Conservation (phyloP, 1,140 invertebrate genomes). For the Kradibia gibbosae region DNA sequence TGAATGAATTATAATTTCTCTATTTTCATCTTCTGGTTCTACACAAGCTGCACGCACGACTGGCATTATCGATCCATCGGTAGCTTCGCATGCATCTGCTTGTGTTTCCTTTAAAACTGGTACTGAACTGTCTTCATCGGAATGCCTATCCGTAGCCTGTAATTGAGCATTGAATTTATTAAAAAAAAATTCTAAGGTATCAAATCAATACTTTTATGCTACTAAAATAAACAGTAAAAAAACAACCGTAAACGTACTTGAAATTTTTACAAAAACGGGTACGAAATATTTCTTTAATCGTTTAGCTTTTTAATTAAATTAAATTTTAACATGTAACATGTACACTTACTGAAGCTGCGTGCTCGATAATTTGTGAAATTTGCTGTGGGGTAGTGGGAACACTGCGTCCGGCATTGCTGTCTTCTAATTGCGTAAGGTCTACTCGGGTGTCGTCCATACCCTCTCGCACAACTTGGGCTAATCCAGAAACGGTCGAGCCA, state of each 20-base stretch:
- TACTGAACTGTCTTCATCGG: conserved; percentile 54
- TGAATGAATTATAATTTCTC: conserved; percentile 62
- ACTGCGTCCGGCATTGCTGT: conserved; percentile 78
- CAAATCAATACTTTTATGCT: no score
- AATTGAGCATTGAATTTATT: no score
- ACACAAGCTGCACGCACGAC: conserved; percentile 55
- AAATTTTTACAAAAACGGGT: no score
- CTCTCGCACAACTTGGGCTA: conserved; percentile 74
- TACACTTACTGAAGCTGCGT: conserved; percentile 17
- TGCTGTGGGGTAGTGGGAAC: conserved; percentile 83
- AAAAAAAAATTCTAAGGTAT: no score
- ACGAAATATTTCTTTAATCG: no score
- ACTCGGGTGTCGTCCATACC: conserved; percentile 85
- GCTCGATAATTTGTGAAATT: conserved; percentile 77
- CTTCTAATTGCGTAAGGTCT: conserved; percentile 81
- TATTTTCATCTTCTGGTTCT: conserved; percentile 61
- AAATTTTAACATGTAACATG: no score
- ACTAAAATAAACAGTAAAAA: no score
- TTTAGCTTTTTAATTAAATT: no score
- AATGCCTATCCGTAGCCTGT: neutral
- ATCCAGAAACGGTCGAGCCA: conserved; percentile 63
- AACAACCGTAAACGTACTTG: no score
- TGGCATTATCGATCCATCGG: conserved; percentile 1
- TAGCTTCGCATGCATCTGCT: neutral
- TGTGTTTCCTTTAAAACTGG: conserved; percentile 49